A percentile compares a stretch with the other conserved stretches of the same genome.
These are phyloP conservation scores for Neosilurus mollespiculum DNA, from an alignment of 2,797 vertebrate species.

Conservation along the genomic window DNA sequence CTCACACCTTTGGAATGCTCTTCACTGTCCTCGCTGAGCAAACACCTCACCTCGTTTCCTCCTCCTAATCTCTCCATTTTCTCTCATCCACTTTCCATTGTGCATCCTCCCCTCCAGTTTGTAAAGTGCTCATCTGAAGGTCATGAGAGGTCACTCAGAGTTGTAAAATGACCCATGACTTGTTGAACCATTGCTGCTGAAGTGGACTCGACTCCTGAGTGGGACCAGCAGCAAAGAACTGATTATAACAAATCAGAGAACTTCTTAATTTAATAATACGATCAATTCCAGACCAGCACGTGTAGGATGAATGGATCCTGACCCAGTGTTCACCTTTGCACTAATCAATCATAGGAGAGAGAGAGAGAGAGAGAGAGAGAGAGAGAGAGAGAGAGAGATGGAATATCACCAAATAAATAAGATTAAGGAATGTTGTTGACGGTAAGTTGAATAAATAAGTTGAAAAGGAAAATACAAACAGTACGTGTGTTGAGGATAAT, in stretches of 20 bases:
- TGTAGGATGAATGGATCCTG: conserved; percentile 97
- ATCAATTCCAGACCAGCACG: conserved; percentile 98
- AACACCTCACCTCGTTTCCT: conserved; percentile 54
- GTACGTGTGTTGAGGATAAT: not conserved
- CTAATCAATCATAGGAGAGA: conserved; percentile 84
- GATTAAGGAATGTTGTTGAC: too few relatives aligned
- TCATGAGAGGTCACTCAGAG: conserved; percentile 86
- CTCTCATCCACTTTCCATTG: conserved; percentile 63
- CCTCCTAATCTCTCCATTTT: conserved; percentile 31
- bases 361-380: not conserved
- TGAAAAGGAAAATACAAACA: not conserved
- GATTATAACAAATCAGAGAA: conserved; percentile 98
- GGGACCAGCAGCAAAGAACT: conserved; percentile 86
- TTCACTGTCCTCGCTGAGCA: conserved; percentile 44
- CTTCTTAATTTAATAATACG: conserved; percentile 95
- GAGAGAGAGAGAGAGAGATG: not conserved
- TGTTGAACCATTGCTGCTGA: conserved; percentile 82
- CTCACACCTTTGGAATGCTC: conserved; percentile 40
- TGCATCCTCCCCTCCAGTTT: conserved; percentile 64
- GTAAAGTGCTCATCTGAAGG: conserved; percentile 79
- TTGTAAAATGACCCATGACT: conserved; percentile 87
- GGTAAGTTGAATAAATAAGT: too few relatives aligned
- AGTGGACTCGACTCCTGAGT: conserved; percentile 91
- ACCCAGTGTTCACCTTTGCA: conserved; percentile 86
- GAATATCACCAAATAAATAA: not conserved